A percentile compares a stretch with the other conserved stretches of the same genome.
These are phyloP conservation scores for Pocillopora verrucosa DNA, from an alignment of 64 coral and sea anemone genomes.

Conservation along the genomic window DNA sequence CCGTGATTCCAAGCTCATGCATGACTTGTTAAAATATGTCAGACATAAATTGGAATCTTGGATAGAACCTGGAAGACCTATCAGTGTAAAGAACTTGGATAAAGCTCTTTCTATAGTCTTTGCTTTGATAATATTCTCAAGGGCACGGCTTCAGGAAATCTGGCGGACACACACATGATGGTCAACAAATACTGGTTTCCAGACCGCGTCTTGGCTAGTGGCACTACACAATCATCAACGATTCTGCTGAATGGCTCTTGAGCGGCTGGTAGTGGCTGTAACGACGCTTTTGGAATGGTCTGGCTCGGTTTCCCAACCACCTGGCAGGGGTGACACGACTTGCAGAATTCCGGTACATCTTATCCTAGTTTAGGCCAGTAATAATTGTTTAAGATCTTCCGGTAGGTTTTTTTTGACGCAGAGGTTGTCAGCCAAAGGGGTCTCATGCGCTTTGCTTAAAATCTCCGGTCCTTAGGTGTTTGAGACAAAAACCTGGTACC, in stretches of 20 bases:
- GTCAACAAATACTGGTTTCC: slow-evolving; percentile 43
- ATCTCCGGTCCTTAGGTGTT: slow-evolving; percentile 31
- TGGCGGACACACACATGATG: slow-evolving; percentile 34
- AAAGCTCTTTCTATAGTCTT: slow-evolving; percentile 48
- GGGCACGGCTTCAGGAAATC: no score
- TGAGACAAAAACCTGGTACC: slow-evolving; percentile 46
- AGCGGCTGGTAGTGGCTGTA: slow-evolving; percentile 42
- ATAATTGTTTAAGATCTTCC: slow-evolving; percentile 46
- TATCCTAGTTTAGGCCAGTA: slow-evolving; percentile 32
- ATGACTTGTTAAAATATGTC: slow-evolving; percentile 63
- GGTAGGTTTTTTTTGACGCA: slow-evolving; percentile 48
- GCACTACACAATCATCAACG: slow-evolving; percentile 52
- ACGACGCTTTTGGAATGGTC: slow-evolving; percentile 19
- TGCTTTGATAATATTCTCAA: slow-evolving; percentile 52
- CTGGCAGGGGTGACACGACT: slow-evolving; percentile 43
- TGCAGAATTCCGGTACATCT: slow-evolving; percentile 22
- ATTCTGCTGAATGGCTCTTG: slow-evolving; percentile 49
- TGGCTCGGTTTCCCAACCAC: slow-evolving; percentile 52
- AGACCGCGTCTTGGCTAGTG: slow-evolving; percentile 35
- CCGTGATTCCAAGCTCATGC: slow-evolving; percentile 32
- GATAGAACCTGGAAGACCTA: slow-evolving; percentile 55
- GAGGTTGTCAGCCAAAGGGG: slow-evolving; percentile 50
- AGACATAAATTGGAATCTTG: slow-evolving; percentile 60
- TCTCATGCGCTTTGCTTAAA: slow-evolving; percentile 41
- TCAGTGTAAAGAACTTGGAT: slow-evolving; percentile 53